These are phyloP conservation scores for Eulemur rubriventer DNA, from an alignment of 2,797 vertebrate species.

Conservation along the genomic window DNA sequence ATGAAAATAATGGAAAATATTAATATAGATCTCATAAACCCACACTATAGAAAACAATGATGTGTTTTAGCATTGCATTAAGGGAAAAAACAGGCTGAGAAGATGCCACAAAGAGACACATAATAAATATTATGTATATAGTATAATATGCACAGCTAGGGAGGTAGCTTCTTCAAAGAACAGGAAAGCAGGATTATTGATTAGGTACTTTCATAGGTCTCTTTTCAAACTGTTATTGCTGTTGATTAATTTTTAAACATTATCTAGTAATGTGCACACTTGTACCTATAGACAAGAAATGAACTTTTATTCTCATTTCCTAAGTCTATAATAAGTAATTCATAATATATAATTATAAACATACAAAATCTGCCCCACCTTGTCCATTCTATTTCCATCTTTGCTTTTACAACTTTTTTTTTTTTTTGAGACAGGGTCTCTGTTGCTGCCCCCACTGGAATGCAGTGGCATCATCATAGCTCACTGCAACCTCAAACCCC, in stretches of 20 bases:
- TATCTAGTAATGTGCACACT: background rate
- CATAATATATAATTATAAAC: conserved; percentile 2
- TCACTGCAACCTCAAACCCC: background rate
- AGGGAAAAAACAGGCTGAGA: background rate
- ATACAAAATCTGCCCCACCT: background rate
- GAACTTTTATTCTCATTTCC: background rate
- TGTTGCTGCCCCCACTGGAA: background rate
- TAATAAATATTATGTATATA: background rate
- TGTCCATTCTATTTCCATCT: background rate
- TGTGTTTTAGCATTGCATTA: background rate
- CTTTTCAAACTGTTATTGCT: conserved; percentile 15
- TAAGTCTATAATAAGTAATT: background rate
- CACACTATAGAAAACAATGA: conserved; percentile 10
- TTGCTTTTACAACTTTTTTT: background rate
- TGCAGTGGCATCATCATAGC: background rate
- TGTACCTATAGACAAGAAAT: background rate
- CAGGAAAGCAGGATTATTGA: background rate
- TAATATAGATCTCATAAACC: conserved; percentile 57
- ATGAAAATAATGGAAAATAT: conserved; percentile 59
- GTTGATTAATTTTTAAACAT: conserved; percentile 52
- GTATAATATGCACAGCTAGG: background rate
- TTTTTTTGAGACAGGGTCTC: background rate
- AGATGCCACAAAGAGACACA: background rate
- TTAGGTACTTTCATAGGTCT: background rate
- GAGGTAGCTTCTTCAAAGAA: background rate